Percentiles rank a stretch among this genome's conserved stretches.
phyloP scores from a whole-genome alignment of 2,888 invertebrate species.

The Drosophila neoperkinsi region DNA sequence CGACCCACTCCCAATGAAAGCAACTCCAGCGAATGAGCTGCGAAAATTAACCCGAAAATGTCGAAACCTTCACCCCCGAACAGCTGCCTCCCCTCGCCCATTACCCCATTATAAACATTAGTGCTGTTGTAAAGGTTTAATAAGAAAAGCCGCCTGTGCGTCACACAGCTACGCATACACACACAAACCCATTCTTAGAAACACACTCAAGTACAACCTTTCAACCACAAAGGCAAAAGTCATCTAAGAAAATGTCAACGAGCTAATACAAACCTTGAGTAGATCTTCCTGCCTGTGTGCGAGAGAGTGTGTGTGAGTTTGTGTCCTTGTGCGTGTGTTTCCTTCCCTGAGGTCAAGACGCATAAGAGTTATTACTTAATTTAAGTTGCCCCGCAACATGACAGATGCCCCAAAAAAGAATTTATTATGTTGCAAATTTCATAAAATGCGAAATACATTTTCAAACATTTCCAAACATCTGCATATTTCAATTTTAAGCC shows the following conservation, averaged over 20 bases:
- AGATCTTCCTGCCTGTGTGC: slow-evolving; percentile 4
- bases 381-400: slow-evolving; percentile 66
- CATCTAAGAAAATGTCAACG: slow-evolving; percentile 72
- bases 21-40: slow-evolving; percentile 39
- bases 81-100: neutral
- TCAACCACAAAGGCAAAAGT: slow-evolving; percentile 69
- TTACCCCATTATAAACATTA: slow-evolving; percentile 6
- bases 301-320: slow-evolving; percentile 21
- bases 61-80: slow-evolving; percentile 1
- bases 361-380: slow-evolving; percentile 82
- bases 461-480: slow-evolving; percentile 67
- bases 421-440: slow-evolving; percentile 78
- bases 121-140: slow-evolving; percentile 57
- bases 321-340: slow-evolving; percentile 30
- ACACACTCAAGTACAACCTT: slow-evolving; percentile 38
- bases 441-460: slow-evolving; percentile 74
- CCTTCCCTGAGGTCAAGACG: slow-evolving; percentile 67
- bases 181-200: slow-evolving; percentile 17
- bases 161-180: neutral
- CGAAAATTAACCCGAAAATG: slow-evolving; percentile 75
- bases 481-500: slow-evolving; percentile 78
- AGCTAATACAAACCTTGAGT: slow-evolving; percentile 53
- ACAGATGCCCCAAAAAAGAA: slow-evolving; percentile 54
- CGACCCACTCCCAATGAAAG: slow-evolving; percentile 26
- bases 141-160: slow-evolving; percentile 63